A percentile compares a stretch with the other conserved stretches of the same genome.
Conservation (phyloP, 2,888 invertebrate genomes). For the Drosophila falleni region DNA sequence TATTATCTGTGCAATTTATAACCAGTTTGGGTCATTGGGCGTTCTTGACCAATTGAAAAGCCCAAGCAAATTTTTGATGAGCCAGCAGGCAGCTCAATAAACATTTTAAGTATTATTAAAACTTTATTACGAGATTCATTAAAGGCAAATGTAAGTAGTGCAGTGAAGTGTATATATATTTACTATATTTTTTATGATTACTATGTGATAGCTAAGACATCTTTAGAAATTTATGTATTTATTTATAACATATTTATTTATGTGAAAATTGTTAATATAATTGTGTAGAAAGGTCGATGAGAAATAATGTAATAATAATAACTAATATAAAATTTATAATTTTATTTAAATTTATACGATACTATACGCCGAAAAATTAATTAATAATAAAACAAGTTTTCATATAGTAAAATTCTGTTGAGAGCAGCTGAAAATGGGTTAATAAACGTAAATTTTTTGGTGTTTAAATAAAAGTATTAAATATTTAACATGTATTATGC, state of each 20-base stretch:
- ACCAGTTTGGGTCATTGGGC: conserved; percentile 62
- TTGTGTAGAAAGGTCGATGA: too few relatives aligned
- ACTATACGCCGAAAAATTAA: too few relatives aligned
- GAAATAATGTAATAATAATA: too few relatives aligned
- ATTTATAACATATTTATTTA: neutral
- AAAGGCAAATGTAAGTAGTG: neutral
- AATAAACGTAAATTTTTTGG: neutral
- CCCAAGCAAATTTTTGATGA: conserved; percentile 42
- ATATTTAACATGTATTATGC: neutral
- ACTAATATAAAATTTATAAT: too few relatives aligned
- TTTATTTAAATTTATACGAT: too few relatives aligned
- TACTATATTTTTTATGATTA: neutral
- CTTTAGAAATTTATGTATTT: neutral
- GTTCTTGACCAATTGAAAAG: conserved; percentile 46
- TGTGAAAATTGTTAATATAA: neutral
- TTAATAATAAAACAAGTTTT: too few relatives aligned
- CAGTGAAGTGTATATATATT: neutral
- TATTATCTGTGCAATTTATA: conserved; percentile 18
- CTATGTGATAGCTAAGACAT: neutral
- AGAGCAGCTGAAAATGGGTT: neutral
- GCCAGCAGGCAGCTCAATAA: conserved; percentile 17
- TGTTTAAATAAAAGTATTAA: neutral
- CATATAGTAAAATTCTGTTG: too few relatives aligned
- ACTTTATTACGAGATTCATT: neutral
- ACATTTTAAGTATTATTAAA: conserved; percentile 13